Evolutionary conservation across 2,113 vertebrate species (phyloP), one percentile per base, ranked within the genome.

Genomic region (Lathamus discolor): DNA sequence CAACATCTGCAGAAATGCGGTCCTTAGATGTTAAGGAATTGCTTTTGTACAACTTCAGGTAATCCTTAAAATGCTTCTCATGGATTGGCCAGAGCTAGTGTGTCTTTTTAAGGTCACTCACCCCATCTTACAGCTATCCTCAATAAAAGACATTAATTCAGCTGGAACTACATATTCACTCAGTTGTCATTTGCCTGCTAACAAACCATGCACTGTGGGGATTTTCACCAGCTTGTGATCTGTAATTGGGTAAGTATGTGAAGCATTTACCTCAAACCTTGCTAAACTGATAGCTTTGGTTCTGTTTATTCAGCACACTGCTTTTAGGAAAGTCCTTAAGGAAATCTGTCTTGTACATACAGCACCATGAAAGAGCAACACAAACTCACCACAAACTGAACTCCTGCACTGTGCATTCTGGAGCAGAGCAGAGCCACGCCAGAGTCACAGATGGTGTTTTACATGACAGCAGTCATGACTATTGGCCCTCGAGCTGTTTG

Each of bases 361-460:
- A 90, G 88, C 64, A 61, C 63, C 79, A 81, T 29, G 72, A 41
- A 94, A 94, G 80, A 88, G 70, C 62, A 79, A 29, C 62, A 55
- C 35, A 76, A 15, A 35, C 33, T 35, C 44, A 74, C 37, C 59
- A 88, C 68, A 93, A 20, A 62, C 68, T 92, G 90, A 95, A 92
- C 85, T 94, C 80, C 67, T 41, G 69, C 62, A 25, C 29, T 81
- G 88, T 84, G 88, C 62, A 57, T 96, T 96, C 93, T 96, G 92
- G 80, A 96, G 90, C 69, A 31, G 0, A 82, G 88, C 83, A 90
- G 68, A 93, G 83, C 72, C 85, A 96, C 92, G 95, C 92, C 95
- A 96, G 85, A 67, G 80, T 59, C 92, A 92, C 96, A 97, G 96
- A 96, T 96, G 95, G 95, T 92, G 93, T 94, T 96, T 96, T 66